phyloP scores from a whole-genome alignment of 2,888 invertebrate species.

The Scaptomyza cyrtandrae region DNA sequence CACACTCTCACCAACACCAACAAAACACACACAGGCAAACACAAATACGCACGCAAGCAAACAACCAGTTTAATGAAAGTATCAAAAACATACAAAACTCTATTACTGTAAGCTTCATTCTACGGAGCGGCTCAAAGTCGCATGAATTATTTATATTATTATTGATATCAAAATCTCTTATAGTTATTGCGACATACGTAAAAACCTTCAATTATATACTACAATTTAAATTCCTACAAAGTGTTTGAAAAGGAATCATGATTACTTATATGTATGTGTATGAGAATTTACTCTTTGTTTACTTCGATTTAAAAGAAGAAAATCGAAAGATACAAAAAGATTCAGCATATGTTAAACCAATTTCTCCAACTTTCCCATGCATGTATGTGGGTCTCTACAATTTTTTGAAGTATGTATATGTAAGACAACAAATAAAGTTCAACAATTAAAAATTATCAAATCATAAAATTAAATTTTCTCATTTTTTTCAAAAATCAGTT shows the following conservation, averaged over 20 bases:
- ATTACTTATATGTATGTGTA: constrained; percentile 60
- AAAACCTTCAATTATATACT: constrained; percentile 53
- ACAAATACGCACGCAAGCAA: constrained; percentile 56
- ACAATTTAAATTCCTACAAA: constrained; percentile 62
- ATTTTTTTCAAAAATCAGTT: not conserved
- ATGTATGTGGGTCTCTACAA: constrained; percentile 63
- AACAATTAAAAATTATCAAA: constrained; percentile 67
- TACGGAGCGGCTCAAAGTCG: constrained; percentile 70
- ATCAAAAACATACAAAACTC: constrained; percentile 59
- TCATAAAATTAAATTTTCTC: not conserved
- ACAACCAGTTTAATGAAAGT: constrained; percentile 54
- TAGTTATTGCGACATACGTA: constrained; percentile 71
- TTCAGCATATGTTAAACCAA: constrained; percentile 61
- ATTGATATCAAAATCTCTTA: constrained; percentile 63
- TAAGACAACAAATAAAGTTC: constrained; percentile 78
- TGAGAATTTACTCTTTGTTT: constrained; percentile 53
- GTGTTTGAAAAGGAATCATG: constrained; percentile 34
- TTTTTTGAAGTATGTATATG: constrained; percentile 74
- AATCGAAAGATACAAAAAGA: constrained; percentile 29
- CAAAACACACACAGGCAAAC: constrained; percentile 27
- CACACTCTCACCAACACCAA: constrained; percentile 23
- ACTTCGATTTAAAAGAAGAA: constrained; percentile 50
- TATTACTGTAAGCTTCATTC: constrained; percentile 59
- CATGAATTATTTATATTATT: constrained; percentile 59
- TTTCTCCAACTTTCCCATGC: constrained; percentile 67